Base-by-base conservation (phyloP, 2,888 invertebrate genomes). In the Xestia rhomboidea region DNA sequence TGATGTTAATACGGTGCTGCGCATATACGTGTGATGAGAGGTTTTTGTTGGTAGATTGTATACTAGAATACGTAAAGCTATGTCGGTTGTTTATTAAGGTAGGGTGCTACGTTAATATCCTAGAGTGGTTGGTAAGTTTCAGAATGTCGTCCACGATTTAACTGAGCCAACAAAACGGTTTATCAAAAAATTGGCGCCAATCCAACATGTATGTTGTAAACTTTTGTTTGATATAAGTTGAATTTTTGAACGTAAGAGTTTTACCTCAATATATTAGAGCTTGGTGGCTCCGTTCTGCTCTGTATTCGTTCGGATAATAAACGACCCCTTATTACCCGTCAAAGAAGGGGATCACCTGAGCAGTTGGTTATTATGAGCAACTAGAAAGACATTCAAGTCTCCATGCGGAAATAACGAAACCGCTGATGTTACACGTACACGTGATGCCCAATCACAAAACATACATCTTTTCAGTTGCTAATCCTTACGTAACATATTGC, bases 151-250 rank as follows among this genome's bases (percentile, higher is more conserved):
- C 27, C 49, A 69, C 57, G 24, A 68, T 72, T 63, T 67, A 49
- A 2, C 21, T 21, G 75, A 49, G 41, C 34, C 30, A 51, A 73
- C 24, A 67, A 69, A 63, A 76, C 41, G 75, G 46, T 76, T 57
- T 68, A 64, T 73, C 44, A 77, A 89, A 89, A 88, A 88, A 49
- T 92, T 95, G 95, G 95, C 95, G 83, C 73, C 77, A 81, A 84
- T 93, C 95, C 95, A 95, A 93, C 82, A 80, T 83, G 90, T 93
- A 89, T 93, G 92, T 93, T 93, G 93, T 93, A 94, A 94, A 94
- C 93, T 94, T 93, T 91, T 51, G 27, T 72, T 41, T 21, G 10
- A 15, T 24, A 4, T 24, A 51, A 51, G 4, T 51, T 10, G 24
- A 2, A 1, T 46, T n/a, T 51, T 51, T 51, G 10, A 11, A n/a